These are phyloP conservation scores for Globodera ellingtonae DNA, from an alignment of 1,140 invertebrate species.

Conservation along the genomic window DNA sequence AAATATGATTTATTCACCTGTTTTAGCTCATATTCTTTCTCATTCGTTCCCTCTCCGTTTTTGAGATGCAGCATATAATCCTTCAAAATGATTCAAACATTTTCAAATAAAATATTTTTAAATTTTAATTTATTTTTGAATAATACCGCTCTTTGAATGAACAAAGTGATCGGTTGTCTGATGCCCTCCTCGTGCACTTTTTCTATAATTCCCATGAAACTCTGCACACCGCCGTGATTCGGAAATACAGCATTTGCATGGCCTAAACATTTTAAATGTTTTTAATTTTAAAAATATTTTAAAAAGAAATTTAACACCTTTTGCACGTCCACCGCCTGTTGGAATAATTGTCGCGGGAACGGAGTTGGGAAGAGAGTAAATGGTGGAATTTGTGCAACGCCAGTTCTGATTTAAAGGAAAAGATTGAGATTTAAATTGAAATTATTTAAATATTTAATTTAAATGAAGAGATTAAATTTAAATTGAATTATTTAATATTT, in stretches of 20 bases:
- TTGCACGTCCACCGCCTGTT: background rate
- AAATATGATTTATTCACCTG: background rate
- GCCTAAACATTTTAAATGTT: background rate
- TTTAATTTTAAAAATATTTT: background rate
- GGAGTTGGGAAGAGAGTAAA: background rate
- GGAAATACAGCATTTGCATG: background rate
- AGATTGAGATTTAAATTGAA: background rate
- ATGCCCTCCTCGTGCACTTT: background rate
- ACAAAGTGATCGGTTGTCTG: background rate
- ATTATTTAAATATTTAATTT: too few species aligned
- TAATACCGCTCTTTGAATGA: background rate
- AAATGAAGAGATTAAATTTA: too few species aligned
- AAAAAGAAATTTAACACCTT: background rate
- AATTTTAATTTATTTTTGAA: too few species aligned
- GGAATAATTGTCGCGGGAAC: background rate
- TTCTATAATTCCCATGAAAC: background rate
- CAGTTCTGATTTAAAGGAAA: background rate
- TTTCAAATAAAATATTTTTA: background rate
- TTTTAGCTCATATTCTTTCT: background rate
- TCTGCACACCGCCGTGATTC: background rate
- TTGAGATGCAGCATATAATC: background rate
- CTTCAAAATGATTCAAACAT: background rate
- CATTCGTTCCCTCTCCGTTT: background rate
- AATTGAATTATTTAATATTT: too few species aligned
- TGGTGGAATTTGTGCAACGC: background rate